Conservation (phyloP, 2,888 invertebrate genomes). For the Baccha elongata region DNA sequence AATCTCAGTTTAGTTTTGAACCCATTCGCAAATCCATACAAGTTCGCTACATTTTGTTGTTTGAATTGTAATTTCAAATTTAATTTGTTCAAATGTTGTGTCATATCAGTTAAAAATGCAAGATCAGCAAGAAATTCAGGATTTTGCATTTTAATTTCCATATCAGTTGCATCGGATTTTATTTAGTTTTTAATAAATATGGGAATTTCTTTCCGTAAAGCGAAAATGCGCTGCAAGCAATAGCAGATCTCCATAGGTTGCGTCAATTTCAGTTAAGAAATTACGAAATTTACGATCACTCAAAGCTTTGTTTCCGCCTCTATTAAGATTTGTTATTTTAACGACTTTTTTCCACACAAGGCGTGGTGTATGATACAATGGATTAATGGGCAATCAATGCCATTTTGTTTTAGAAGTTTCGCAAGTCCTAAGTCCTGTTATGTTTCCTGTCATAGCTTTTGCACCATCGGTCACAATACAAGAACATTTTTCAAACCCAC, state of each 20-base stretch:
- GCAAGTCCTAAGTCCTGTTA: slow-evolving; percentile 24
- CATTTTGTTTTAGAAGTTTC: slow-evolving; percentile 19
- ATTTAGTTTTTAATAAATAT: slow-evolving; percentile 9
- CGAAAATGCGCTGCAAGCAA: slow-evolving; percentile 24
- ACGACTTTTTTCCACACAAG: slow-evolving; percentile 14
- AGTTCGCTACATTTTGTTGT: slow-evolving; percentile 22
- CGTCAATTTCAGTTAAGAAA: slow-evolving; percentile 31
- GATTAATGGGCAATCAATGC: slow-evolving; percentile 28
- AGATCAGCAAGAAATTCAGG: slow-evolving; percentile 19
- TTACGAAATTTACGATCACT: slow-evolving; percentile 18
- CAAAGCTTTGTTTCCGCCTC: slow-evolving; percentile 19
- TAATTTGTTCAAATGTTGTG: slow-evolving; percentile 20
- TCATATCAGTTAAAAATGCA: slow-evolving; percentile 27
- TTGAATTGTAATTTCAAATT: slow-evolving; percentile 32
- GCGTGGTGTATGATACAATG: slow-evolving; percentile 29
- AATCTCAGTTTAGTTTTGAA: slow-evolving; percentile 25
- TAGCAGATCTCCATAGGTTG: slow-evolving; percentile 23
- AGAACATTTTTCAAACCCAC: slow-evolving; percentile 22
- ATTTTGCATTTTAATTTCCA: slow-evolving; percentile 7
- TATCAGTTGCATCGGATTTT: slow-evolving; percentile 15
- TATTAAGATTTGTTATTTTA: slow-evolving; percentile 24
- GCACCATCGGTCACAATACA: slow-evolving; percentile 36
- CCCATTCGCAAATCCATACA: slow-evolving; percentile 20
- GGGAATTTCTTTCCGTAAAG: slow-evolving; percentile 3
- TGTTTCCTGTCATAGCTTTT: slow-evolving; percentile 21